Evolutionary conservation across 2,113 vertebrate species (phyloP).

Genomic region (Caranx melampygus): DNA sequence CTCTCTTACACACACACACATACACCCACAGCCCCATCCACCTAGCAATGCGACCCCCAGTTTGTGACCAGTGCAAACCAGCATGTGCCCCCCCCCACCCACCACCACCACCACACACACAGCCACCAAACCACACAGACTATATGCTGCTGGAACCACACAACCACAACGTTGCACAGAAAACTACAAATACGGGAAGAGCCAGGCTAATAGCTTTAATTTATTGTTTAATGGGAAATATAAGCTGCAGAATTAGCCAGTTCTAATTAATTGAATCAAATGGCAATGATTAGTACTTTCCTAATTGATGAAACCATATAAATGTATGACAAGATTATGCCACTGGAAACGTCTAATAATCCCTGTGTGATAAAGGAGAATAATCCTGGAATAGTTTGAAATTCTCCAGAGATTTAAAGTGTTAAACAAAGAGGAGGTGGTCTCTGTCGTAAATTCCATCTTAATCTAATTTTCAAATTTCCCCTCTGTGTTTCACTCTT

Average conservation of each 20-base stretch:
- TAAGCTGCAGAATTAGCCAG: slow-evolving; percentile 66
- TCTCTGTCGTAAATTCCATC: slow-evolving; percentile 16
- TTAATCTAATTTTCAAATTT: slow-evolving; percentile 40
- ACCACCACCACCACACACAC: not conserved
- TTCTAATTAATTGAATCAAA: slow-evolving; percentile 72
- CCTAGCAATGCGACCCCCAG: slow-evolving; percentile 58
- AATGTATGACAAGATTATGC: slow-evolving; percentile 74
- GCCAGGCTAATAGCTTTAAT: slow-evolving; percentile 57
- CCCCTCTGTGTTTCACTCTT: not conserved
- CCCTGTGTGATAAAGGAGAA: slow-evolving; percentile 38
- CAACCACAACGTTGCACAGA: not conserved
- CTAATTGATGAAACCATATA: slow-evolving; percentile 73
- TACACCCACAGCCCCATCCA: slow-evolving; percentile 8
- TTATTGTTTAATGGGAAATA: slow-evolving; percentile 67
- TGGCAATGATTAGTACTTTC: slow-evolving; percentile 68
- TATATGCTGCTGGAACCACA: too few species aligned
- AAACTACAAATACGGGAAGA: slow-evolving; percentile 15
- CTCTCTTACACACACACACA: slow-evolving; percentile 23
- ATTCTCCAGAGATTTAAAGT: slow-evolving; percentile 22
- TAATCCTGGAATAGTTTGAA: slow-evolving; percentile 41
- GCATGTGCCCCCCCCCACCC: slow-evolving; percentile 15
- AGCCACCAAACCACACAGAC: too few species aligned
- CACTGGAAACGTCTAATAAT: slow-evolving; percentile 56
- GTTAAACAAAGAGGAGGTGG: not conserved
- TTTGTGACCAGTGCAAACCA: slow-evolving; percentile 57